Percentiles rank a stretch among this genome's conserved stretches.
phyloP scores from a whole-genome alignment of 2,888 invertebrate genomes.

The Syrphus vitripennis region DNA sequence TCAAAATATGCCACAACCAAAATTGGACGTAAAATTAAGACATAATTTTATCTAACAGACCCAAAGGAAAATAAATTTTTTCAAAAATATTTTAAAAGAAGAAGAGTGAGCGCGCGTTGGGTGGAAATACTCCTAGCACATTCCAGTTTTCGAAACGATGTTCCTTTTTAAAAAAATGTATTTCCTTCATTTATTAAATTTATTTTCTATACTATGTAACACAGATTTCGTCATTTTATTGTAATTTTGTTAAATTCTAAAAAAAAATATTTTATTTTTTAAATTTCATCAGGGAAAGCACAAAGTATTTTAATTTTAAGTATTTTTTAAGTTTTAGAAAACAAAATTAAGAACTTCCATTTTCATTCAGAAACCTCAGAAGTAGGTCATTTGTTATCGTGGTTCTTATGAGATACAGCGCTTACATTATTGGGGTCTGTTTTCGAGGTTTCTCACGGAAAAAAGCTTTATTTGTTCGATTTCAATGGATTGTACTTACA shows the following conservation, averaged over 20 bases:
- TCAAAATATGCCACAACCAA: slow-evolving; percentile 78
- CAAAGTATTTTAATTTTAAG: slow-evolving; percentile 46
- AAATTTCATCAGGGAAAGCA: slow-evolving; percentile 37
- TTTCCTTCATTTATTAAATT: slow-evolving; percentile 20
- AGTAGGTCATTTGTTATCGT: too few species aligned
- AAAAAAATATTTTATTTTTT: slow-evolving; percentile 20
- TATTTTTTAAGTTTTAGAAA: not conserved
- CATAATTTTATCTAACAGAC: slow-evolving; percentile 73
- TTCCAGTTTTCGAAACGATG: slow-evolving; percentile 50
- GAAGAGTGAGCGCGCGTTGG: not conserved
- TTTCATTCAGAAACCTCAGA: not conserved
- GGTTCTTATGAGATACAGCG: too few species aligned
- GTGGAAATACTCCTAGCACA: not conserved
- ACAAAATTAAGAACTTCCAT: not conserved
- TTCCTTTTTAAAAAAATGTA: slow-evolving; percentile 58
- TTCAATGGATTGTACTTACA: not conserved
- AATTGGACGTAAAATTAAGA: slow-evolving; percentile 80
- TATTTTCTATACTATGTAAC: not conserved
- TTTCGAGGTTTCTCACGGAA: not conserved
- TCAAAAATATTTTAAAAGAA: not conserved
- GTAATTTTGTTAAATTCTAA: slow-evolving; percentile 1
- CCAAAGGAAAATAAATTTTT: not conserved
- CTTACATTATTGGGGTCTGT: too few species aligned
- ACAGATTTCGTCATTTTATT: not conserved
- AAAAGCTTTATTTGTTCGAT: not conserved